Percentiles rank a stretch among this genome's conserved stretches.
These are phyloP conservation scores for Drosophila leontia DNA, from an alignment of 1,140 invertebrate genomes.

Conservation along the genomic window DNA sequence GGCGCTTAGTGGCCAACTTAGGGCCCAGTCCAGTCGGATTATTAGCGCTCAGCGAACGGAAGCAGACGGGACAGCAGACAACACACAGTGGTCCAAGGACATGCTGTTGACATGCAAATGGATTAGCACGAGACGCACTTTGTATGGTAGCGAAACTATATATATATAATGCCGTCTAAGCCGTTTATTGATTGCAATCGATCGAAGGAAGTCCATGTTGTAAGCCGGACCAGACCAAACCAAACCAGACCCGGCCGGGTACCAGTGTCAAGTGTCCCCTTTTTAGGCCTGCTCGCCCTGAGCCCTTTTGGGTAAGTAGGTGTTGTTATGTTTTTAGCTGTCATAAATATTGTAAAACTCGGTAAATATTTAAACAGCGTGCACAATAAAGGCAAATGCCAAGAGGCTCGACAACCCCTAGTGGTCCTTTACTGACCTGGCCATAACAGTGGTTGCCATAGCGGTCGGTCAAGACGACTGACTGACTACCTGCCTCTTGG, in stretches of 20 bases:
- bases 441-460: constrained; percentile 50
- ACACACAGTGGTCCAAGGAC: background rate
- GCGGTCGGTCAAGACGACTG: background rate
- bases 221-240: constrained; percentile 40
- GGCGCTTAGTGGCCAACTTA: constrained; percentile 71
- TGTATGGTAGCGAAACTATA: constrained; percentile 1
- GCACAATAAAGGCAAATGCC: constrained; percentile 81
- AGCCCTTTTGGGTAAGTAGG: constrained; percentile 64
- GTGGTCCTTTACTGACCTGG: constrained; percentile 20
- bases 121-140: constrained; percentile 59
- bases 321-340: constrained; percentile 83
- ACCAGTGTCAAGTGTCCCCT: constrained; percentile 74
- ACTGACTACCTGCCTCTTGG: constrained; percentile 22
- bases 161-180: constrained; percentile 62
- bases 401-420: constrained; percentile 57
- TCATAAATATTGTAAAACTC: constrained; percentile 84
- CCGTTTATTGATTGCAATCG: constrained; percentile 84
- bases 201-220: constrained; percentile 45
- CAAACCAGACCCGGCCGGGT: background rate
- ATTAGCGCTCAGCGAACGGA: constrained; percentile 59
- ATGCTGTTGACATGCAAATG: constrained; percentile 76
- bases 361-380: constrained; percentile 81
- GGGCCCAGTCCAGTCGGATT: constrained; percentile 34
- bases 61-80: constrained; percentile 26
- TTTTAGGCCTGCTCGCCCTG: constrained; percentile 12